A percentile compares a stretch with the other conserved stretches of the same genome.
These are phyloP conservation scores for Zaprionus africanus DNA, from an alignment of 1,140 invertebrate genomes.

Conservation along the genomic window DNA sequence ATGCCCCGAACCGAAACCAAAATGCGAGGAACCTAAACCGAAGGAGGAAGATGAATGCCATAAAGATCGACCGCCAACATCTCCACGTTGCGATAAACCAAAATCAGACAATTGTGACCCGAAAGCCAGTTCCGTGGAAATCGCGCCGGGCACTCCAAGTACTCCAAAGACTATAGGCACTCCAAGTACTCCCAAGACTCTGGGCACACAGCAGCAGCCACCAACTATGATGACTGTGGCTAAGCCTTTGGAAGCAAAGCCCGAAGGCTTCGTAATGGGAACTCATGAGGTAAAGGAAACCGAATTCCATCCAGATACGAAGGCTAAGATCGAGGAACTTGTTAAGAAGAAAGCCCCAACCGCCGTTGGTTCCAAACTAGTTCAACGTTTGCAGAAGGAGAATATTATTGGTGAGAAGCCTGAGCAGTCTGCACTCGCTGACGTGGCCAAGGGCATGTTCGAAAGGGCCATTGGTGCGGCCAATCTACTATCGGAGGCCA, in stretches of 20 bases:
- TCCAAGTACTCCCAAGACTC: not conserved
- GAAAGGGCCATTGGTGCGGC: constrained; percentile 43
- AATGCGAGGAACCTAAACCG: no score
- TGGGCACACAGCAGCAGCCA: not conserved
- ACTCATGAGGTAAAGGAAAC: not conserved
- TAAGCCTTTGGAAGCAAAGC: not conserved
- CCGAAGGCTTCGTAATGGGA: not conserved
- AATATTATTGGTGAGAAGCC: not conserved
- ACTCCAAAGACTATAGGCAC: not conserved
- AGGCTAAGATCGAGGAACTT: not conserved
- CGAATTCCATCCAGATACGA: not conserved
- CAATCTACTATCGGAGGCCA: constrained; percentile 39
- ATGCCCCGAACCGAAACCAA: no score
- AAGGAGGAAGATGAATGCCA: not conserved
- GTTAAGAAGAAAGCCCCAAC: not conserved
- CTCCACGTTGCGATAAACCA: no score
- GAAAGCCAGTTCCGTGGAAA: not conserved
- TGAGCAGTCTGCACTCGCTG: not conserved
- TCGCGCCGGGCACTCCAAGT: not conserved
- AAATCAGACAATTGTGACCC: not conserved
- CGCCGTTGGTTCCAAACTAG: not conserved
- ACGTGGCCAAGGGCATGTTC: constrained; percentile 44
- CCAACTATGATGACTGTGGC: not conserved
- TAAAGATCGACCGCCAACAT: no score
- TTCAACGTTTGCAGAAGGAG: not conserved